Base-by-base conservation (phyloP, 53 echinoderm and acorn worm genomes). In the Apostichopus leukothele region DNA sequence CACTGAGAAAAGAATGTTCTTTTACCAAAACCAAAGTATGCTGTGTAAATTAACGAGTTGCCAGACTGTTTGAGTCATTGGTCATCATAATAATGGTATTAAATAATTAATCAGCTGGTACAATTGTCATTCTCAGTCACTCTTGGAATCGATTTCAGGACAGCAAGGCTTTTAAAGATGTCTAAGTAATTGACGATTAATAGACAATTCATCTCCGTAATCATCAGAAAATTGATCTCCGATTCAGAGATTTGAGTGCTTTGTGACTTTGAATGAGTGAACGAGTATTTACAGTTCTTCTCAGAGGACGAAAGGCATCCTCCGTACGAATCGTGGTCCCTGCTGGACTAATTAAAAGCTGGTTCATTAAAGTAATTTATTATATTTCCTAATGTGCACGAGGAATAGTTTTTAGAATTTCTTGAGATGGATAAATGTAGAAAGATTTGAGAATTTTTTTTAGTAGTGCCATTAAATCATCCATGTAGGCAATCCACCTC, bases 401-500 rank as follows among this genome's bases (percentile, higher is more conserved):
- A 13, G 6, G 71, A 71, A 71, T 16, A 71, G 13, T 13, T 71
- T n/a, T 71, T 71, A 71, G 14, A 71, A 71, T 16, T 71, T 71
- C 71, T 71, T 71, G 71, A 71, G 18, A 71, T 71, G 18, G 71
- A 6, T 71, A n/a, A 71, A 71, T 71, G 18, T 71, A 71, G 16
- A 16, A 71, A 71, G 21, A n/a, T 16, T 16, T 71, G 18, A 71
- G 71, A 63, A 0, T 71, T 6, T 5, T 16, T 14, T n/a, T 14
- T 71, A 19, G 71, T 71, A 71, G 71, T 18, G 71, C 16, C 71
- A 71, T 71, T 71, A 71, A 13, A 71, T 71, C 71, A 71, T 71
- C 71, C 71, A 18, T 71, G 71, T 71, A 71, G 71, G 71, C 71
- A 71, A 71, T 71, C 16, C 6, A 71, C 71, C 20, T 18, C 6